These are phyloP conservation scores for Dolichomitus sp. DNA, from an alignment of 2,888 invertebrate genomes.

Conservation along the genomic window DNA sequence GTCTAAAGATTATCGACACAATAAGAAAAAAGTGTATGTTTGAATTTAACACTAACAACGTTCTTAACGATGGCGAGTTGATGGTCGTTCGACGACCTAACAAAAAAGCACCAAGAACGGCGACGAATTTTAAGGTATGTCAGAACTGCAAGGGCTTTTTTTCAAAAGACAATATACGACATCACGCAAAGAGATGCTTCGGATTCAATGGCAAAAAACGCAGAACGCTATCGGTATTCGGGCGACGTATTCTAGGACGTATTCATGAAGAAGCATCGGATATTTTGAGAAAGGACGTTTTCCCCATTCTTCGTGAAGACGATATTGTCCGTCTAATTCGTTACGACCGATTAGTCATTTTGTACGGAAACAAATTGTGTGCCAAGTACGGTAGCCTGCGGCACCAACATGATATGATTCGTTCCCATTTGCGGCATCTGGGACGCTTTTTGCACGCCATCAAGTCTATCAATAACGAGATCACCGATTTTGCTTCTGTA, in stretches of 20 bases:
- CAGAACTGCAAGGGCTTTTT: constrained; percentile 69
- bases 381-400: constrained; percentile 31
- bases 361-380: constrained; percentile 33
- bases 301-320: constrained; percentile 66
- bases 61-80: constrained; percentile 60
- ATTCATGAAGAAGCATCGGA: constrained; percentile 63
- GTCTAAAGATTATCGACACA: not conserved
- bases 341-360: constrained; percentile 67
- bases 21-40: too few species aligned
- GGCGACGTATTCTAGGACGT: constrained; percentile 54
- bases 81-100: constrained; percentile 63
- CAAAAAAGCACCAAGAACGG: constrained; percentile 15
- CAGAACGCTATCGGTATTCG: constrained; percentile 3
- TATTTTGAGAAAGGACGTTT: constrained; percentile 59
- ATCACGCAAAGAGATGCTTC: constrained; percentile 66
- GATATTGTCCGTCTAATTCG: constrained; percentile 50
- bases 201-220: constrained; percentile 10
- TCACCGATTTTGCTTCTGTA: constrained; percentile 49
- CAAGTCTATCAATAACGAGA: constrained; percentile 11
- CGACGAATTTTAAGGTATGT: constrained; percentile 61
- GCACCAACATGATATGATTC: constrained; percentile 61
- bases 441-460: constrained; percentile 38
- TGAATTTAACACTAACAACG: constrained; percentile 26
- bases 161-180: constrained; percentile 59
- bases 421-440: constrained; percentile 43